Conservation (phyloP, 2,113 vertebrate genomes). For the Pachypanchax playfairii region DNA sequence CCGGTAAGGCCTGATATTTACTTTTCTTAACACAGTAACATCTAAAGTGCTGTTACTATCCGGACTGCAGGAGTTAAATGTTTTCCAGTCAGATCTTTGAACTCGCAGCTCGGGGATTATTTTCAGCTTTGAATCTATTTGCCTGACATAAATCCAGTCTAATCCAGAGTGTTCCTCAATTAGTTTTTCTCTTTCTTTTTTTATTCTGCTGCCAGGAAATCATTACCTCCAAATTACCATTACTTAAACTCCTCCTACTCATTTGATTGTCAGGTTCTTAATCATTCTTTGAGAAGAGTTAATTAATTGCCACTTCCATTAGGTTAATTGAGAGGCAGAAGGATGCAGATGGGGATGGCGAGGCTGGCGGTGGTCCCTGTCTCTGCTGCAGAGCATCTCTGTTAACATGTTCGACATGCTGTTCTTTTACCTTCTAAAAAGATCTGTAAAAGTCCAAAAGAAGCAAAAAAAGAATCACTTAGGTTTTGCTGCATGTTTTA, state of each 20-base stretch:
- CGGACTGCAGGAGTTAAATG: background rate
- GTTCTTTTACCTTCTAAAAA: background rate
- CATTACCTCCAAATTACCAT: conserved; percentile 48
- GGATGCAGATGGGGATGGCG: conserved; percentile 38
- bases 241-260: conserved; percentile 38
- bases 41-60: background rate
- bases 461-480: no score
- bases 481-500: no score
- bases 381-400: conserved; percentile 19
- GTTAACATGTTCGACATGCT: background rate
- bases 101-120: background rate
- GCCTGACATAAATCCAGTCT: background rate
- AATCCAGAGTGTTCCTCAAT: background rate
- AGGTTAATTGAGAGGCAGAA: conserved; percentile 70
- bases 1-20: conserved; percentile 81
- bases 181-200: background rate
- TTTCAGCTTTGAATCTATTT: background rate
- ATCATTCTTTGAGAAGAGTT: conserved; percentile 63
- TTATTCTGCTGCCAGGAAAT: conserved; percentile 17
- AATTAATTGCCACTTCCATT: conserved; percentile 75
- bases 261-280: conserved; percentile 65
- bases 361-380: background rate
- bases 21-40: background rate
- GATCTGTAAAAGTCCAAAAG: background rate
- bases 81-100: background rate